Evolutionary conservation across 2,113 vertebrate species (phyloP).

Genomic region (Seriola aureovittata): DNA sequence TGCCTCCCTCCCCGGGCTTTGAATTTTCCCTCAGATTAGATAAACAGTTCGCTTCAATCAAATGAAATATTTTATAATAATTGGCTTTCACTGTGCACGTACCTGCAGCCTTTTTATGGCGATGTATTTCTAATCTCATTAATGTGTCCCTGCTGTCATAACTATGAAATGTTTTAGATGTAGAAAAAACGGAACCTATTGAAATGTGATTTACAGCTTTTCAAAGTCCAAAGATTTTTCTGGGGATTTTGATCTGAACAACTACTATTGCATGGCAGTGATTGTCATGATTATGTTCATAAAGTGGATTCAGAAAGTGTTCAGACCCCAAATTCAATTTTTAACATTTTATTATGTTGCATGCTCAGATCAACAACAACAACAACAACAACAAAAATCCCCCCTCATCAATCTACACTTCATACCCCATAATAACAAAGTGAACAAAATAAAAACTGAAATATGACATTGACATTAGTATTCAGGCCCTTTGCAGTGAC

Average conservation of each 20-base stretch:
- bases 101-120: conserved; percentile 46
- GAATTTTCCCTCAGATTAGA: conserved; percentile 51
- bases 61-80: conserved; percentile 55
- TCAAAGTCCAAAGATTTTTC: not conserved
- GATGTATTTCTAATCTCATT: conserved; percentile 41
- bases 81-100: conserved; percentile 35
- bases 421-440: too few relatives aligned
- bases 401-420: too few relatives aligned
- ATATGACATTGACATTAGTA: too few relatives aligned
- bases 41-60: conserved; percentile 41
- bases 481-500: too few relatives aligned
- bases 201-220: conserved; percentile 6
- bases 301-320: too few relatives aligned
- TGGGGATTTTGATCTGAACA: too few relatives aligned
- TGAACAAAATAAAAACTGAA: too few relatives aligned
- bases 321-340: too few relatives aligned
- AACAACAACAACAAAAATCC: too few relatives aligned
- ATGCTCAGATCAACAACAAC: too few relatives aligned
- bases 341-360: too few relatives aligned
- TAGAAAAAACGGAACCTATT: not conserved
- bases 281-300: too few relatives aligned
- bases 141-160: conserved; percentile 24
- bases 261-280: not conserved
- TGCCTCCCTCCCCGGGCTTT: conserved; percentile 23
- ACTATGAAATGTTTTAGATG: conserved; percentile 23